Evolutionary conservation across 2,113 vertebrate genomes (phyloP).

Genomic region (Paradoxurus hermaphroditus): DNA sequence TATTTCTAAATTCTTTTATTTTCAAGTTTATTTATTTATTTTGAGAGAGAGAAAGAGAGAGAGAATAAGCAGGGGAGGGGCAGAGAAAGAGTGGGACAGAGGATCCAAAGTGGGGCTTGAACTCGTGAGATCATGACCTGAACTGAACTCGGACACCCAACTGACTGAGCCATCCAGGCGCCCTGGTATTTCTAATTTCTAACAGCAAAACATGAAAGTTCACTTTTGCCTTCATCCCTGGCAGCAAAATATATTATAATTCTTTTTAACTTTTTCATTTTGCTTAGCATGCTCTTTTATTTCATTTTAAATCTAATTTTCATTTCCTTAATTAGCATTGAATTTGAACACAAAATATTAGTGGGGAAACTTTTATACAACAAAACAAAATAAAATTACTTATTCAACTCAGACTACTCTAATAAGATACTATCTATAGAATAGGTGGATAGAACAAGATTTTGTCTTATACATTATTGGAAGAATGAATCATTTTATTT

Average conservation of each 20-base stretch:
- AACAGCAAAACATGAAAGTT: background rate
- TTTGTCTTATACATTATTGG: background rate
- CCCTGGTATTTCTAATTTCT: background rate
- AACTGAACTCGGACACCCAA: fast-evolving
- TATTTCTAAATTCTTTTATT: background rate
- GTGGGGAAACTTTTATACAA: fast-evolving
- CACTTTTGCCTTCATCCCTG: background rate
- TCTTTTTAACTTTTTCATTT: background rate
- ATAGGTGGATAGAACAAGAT: background rate
- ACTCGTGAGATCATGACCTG: too few relatives aligned
- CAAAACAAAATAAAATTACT: background rate
- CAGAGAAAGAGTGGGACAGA: too few relatives aligned
- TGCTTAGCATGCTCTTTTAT: background rate
- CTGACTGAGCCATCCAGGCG: too few relatives aligned
- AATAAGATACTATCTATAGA: background rate
- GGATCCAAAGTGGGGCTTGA: too few relatives aligned
- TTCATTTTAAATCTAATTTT: background rate
- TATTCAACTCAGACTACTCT: background rate
- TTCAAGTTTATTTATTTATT: too few relatives aligned
- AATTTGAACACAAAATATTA: background rate
- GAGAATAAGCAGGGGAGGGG: too few relatives aligned
- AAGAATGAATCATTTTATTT: background rate
- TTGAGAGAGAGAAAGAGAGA: too few relatives aligned
- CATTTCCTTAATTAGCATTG: background rate
- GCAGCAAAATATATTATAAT: background rate